phyloP scores from a whole-genome alignment of 2,888 invertebrate species.

The Catocala fraxini region DNA sequence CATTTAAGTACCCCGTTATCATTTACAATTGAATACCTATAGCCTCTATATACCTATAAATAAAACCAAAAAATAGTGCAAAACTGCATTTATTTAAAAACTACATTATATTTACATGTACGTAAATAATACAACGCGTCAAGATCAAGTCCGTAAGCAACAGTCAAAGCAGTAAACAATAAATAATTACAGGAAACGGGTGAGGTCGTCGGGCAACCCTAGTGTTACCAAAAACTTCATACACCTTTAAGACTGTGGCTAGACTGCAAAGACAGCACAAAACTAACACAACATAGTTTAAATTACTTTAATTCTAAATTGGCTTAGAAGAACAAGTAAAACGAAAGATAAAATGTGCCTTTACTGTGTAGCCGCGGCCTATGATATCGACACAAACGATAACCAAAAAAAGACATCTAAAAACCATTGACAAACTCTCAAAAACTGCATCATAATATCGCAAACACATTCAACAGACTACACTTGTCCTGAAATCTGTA shows the following conservation, averaged over 20 bases:
- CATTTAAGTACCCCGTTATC: too few species aligned
- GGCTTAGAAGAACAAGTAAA: conserved; percentile 2
- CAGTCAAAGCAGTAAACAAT: conserved; percentile 83
- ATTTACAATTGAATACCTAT: too few species aligned
- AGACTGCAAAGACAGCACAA: conserved; percentile 54
- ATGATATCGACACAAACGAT: conserved; percentile 34
- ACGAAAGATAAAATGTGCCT: conserved; percentile 25
- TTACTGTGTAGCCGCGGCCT: conserved; percentile 57
- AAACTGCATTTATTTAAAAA: conserved; percentile 81
- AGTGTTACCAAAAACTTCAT: conserved; percentile 61
- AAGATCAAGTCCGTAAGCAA: conserved; percentile 85
- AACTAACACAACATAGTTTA: conserved; percentile 21
- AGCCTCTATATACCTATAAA: conserved; percentile 41
- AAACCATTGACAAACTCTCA: conserved; percentile 19
- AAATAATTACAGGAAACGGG: conserved; percentile 59
- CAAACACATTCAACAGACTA: conserved; percentile 18
- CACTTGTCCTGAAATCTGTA: conserved; percentile 16
- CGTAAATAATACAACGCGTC: conserved; percentile 83
- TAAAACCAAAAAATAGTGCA: conserved; percentile 60
- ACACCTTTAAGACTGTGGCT: conserved; percentile 46
- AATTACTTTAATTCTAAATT: neutral
- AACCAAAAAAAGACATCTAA: conserved; percentile 18
- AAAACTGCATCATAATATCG: conserved; percentile 15
- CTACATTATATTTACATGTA: conserved; percentile 81
- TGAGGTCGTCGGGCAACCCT: conserved; percentile 61